Evolutionary conservation across 2,797 vertebrate species (phyloP), one percentile per base, ranked within the genome.

Genomic region (Enteromius radiatus): DNA sequence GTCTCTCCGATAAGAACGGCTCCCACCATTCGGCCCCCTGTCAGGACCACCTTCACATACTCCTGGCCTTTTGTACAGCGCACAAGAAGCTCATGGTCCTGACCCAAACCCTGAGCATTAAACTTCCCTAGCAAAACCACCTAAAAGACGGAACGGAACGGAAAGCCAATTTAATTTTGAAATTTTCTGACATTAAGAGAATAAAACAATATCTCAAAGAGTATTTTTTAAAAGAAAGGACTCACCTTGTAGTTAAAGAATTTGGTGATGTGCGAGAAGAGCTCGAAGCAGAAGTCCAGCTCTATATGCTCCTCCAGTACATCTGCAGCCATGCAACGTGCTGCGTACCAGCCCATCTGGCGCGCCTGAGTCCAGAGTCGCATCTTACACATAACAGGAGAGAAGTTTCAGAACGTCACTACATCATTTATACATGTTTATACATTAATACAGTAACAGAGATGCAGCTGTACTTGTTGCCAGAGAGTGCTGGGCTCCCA

Each of bases 181-280:
- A 70, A 10, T 45, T 45, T 15, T 26, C 38, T 26, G 14, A 1
- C 8, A 10, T 15, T 4, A 4, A n/a, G 59, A 43, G 65, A 69
- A 69, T n/a, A 3, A 45, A 26, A 69, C 5, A 67, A 23, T 41
- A 23, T 17, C 7, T 21, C 0, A 56, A 38, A 56, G 26, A 76
- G 17, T 21, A 23, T 56, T 14, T 12, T 19, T 2, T 47, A 3
- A 33, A 7, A 2, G 23, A 8, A 61, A 7, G 8, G 1, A n/a
- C 81, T 90, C 85, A 97, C 97, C 97, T 99, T 99, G 89, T 97
- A 97, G 92, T 96, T 99, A 89, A 99, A 99, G 92, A 99, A 99
- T 79, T 95, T 98, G 9, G 98, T 99, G 3, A 98, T 92, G 7
- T 99, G 98, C 56, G 98, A 95, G 91, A 99, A 99, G 9, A 99